These are phyloP conservation scores for Sebastiscus tertius DNA, from an alignment of 2,797 vertebrate genomes.

Conservation along the genomic window DNA sequence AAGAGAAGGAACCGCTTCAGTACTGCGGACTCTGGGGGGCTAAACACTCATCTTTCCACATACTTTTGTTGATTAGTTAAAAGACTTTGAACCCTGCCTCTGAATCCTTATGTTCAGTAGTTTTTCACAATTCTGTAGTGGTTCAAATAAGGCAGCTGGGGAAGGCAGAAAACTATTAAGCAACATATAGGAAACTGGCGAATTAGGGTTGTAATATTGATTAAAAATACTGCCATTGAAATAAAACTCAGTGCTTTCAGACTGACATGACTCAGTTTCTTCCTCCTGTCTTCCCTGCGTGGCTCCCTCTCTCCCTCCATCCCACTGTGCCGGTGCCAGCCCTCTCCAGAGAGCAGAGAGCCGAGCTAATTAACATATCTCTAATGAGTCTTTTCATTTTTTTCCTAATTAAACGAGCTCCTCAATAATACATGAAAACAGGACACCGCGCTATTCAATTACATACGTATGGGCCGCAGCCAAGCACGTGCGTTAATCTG, in stretches of 20 bases:
- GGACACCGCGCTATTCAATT: constrained; percentile 84
- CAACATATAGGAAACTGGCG: not conserved
- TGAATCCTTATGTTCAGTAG: constrained; percentile 30
- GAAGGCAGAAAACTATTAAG: constrained; percentile 13
- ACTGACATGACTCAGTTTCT: constrained; percentile 58
- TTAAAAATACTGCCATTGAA: constrained; percentile 11
- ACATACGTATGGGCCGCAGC: constrained; percentile 77
- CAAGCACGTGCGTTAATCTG: constrained; percentile 74
- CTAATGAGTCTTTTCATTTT: constrained; percentile 88
- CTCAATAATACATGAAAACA: constrained; percentile 87
- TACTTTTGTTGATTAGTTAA: constrained; percentile 65
- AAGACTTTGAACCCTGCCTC: constrained; percentile 50
- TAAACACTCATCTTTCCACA: constrained; percentile 63
- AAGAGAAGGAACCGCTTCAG: constrained; percentile 66
- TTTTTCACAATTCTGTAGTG: constrained; percentile 32
- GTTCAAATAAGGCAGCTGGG: constrained; percentile 16
- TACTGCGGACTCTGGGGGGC: constrained; percentile 48
- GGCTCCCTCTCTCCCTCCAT: constrained; percentile 49
- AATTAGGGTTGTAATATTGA: not conserved
- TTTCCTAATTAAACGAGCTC: constrained; percentile 85
- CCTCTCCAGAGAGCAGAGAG: constrained; percentile 75
- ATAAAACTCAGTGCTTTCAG: constrained; percentile 1
- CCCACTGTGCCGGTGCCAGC: constrained; percentile 66
- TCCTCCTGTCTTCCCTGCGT: constrained; percentile 35
- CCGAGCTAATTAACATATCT: constrained; percentile 85